Conservation (phyloP, 2,888 invertebrate genomes). For the Diaperis boleti region DNA sequence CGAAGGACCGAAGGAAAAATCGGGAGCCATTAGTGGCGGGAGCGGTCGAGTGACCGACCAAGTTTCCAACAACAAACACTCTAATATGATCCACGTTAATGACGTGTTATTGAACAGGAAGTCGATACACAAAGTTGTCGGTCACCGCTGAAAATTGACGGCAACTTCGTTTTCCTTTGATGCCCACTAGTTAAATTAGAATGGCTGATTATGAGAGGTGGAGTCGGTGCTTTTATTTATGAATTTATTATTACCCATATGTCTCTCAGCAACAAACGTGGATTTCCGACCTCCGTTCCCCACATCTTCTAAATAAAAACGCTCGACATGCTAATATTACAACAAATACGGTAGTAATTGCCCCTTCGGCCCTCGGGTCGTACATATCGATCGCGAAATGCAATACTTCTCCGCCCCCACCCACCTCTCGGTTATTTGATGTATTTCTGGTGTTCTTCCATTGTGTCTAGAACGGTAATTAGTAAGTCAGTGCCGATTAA, state of each 20-base stretch:
- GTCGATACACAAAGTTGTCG: conserved; percentile 46
- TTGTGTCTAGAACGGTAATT: conserved; percentile 63
- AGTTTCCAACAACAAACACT: conserved; percentile 60
- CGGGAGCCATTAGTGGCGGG: conserved; percentile 29
- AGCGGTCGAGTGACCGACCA: conserved; percentile 57
- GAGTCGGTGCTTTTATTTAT: too few relatives aligned
- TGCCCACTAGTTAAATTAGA: conserved; percentile 47
- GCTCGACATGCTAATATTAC: too few relatives aligned
- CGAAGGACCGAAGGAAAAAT: conserved; percentile 20
- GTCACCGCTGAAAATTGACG: conserved; percentile 44
- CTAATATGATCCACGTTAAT: conserved; percentile 59
- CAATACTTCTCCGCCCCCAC: conserved; percentile 56
- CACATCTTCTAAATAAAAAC: too few relatives aligned
- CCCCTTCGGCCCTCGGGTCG: neutral
- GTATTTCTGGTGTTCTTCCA: conserved; percentile 58
- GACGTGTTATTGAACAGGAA: conserved; percentile 58
- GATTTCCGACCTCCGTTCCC: too few relatives aligned
- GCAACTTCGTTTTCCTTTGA: conserved; percentile 49
- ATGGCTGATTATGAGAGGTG: conserved; percentile 44
- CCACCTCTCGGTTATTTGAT: conserved; percentile 49
- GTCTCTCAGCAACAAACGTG: too few relatives aligned
- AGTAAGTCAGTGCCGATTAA: conserved; percentile 66
- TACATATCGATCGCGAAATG: conserved; percentile 21
- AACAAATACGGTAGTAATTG: too few relatives aligned
- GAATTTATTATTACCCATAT: too few relatives aligned